These are phyloP conservation scores for Sinonovacula constricta DNA, from an alignment of 1,140 invertebrate species.

Conservation along the genomic window DNA sequence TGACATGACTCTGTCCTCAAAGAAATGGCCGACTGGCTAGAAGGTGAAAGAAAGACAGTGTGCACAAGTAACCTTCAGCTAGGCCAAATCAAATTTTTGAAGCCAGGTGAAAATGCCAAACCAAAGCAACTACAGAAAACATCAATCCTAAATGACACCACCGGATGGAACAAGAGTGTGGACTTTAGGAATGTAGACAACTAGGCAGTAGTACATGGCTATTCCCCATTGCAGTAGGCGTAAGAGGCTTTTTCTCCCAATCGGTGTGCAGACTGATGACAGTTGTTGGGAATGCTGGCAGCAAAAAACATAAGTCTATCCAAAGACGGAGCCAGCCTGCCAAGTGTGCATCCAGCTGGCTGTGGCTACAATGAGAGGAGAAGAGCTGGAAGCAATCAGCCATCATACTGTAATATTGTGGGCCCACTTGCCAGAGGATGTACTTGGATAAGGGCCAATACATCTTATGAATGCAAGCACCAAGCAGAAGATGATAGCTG, in stretches of 20 bases:
- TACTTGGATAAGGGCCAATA: too few relatives aligned
- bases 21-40: slow-evolving; percentile 10
- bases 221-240: slow-evolving; percentile 6
- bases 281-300: slow-evolving; percentile 21
- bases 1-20: slow-evolving; percentile 9
- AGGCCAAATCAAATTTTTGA: slow-evolving; percentile 5
- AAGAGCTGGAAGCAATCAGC: too few relatives aligned
- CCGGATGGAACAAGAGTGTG: not conserved
- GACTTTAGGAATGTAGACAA: not conserved
- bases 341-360: too few relatives aligned
- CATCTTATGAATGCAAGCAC: not conserved
- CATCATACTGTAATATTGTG: slow-evolving; percentile 9
- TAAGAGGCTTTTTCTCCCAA: too few relatives aligned
- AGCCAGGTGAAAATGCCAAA: slow-evolving; percentile 11
- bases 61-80: slow-evolving; percentile 1
- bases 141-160: not conserved
- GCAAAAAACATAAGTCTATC: slow-evolving; percentile 3
- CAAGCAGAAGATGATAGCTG: too few relatives aligned
- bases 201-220: too few relatives aligned
- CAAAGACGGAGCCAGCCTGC: slow-evolving; percentile 10
- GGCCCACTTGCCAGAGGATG: slow-evolving; percentile 21
- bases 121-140: too few relatives aligned
- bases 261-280: too few relatives aligned
- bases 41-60: too few relatives aligned
- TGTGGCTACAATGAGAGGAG: too few relatives aligned